Base-by-base conservation (phyloP, 2,113 vertebrate species). In the Clarias batrachus region DNA sequence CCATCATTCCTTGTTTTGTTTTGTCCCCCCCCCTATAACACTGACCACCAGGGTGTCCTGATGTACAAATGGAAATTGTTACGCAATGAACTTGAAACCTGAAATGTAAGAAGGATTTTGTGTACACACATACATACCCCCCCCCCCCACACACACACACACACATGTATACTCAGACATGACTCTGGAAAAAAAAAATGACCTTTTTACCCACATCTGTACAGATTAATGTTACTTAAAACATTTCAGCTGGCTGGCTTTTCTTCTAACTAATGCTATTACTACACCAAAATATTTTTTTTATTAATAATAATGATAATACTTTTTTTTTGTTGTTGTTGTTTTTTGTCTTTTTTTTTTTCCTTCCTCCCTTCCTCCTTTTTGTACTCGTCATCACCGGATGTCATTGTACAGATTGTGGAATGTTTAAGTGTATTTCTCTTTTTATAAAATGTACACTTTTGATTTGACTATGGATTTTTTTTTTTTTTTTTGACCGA, bases 331-430 rank as follows among this genome's bases (percentile, higher is more conserved):
- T 41, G 41, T 41, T 41, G 41, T 41, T 41, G 41, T 41, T 41
- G 41, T 41, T 48, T 48, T 48, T 48, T 8, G 7, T 8, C 4
- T 0, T 8, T 23, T 84, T 78, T 89, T 89, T 33, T 89, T 88
- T 85, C 83, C 11, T 27, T 27, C 52, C 14, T n/a, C 23, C 25
- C 48, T 48, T 73, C 66, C 78, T 80, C 77, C 84, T 91, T 95
- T 94, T 95, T 94, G 92, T 94, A 94, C 94, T 93, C 93, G 93
- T 95, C 92, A 93, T 95, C 86, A 91, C 93, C 95, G 95, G 95
- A 95, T 95, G 94, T 96, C 95, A 93, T 92, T 95, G 94, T 96
- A 95, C 94, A 95, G 94, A 94, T 95, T 95, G 94, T 95, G 94
- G 95, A 95, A 95, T 94, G 93, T 95, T 95, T 94, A 91, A 92